Conservation (phyloP, 2,113 vertebrate species). For the Psilopsiagon aurifrons region DNA sequence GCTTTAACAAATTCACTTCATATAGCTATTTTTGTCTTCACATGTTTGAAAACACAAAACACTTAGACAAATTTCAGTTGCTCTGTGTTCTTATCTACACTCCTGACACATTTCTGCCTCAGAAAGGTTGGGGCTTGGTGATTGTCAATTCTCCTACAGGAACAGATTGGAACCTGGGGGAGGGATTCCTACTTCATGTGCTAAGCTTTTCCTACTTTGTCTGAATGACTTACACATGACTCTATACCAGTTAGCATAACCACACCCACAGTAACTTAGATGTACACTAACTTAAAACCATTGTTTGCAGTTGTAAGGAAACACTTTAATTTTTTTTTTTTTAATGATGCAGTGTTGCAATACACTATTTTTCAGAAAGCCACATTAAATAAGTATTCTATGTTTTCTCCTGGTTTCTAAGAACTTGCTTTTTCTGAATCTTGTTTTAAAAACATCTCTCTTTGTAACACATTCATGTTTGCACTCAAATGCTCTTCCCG, state of each 20-base stretch:
- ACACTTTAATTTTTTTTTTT: background rate
- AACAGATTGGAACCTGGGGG: conserved; percentile 11
- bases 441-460: background rate
- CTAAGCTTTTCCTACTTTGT: background rate
- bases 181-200: background rate
- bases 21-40: background rate
- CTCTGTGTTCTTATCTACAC: background rate
- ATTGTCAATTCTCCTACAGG: background rate
- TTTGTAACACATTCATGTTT: background rate
- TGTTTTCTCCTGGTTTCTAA: background rate
- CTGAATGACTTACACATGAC: background rate
- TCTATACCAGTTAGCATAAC: background rate
- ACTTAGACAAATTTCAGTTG: background rate
- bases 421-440: background rate
- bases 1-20: background rate
- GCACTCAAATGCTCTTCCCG: background rate
- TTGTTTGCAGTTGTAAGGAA: background rate
- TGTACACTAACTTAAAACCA: background rate
- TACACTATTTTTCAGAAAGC: background rate
- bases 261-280: background rate
- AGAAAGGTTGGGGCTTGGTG: background rate
- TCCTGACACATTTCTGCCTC: background rate
- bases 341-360: background rate
- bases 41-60: background rate
- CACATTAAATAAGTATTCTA: background rate